These are phyloP conservation scores for Dendrocincla tyrannina DNA, from an alignment of 2,797 vertebrate species.

Conservation along the genomic window DNA sequence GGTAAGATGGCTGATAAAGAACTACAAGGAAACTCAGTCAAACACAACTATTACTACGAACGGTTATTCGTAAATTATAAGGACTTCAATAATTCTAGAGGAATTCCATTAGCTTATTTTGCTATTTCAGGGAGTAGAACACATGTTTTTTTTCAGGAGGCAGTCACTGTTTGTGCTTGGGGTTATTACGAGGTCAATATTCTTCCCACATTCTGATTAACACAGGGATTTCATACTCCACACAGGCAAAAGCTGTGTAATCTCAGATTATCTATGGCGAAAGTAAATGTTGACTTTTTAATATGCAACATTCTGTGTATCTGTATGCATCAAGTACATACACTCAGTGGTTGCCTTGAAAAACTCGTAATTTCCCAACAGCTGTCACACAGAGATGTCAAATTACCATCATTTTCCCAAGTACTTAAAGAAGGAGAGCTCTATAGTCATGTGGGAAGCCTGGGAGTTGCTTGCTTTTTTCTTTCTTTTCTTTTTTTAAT, in stretches of 20 bases:
- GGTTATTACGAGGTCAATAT: constrained; percentile 35
- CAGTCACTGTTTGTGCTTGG: background rate
- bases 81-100: background rate
- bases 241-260: constrained; percentile 15
- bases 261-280: constrained; percentile 34
- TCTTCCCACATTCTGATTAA: constrained; percentile 41
- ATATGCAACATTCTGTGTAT: background rate
- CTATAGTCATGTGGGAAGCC: constrained; percentile 12
- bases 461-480: background rate
- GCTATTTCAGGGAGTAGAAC: background rate
- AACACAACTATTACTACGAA: background rate
- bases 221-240: constrained; percentile 34
- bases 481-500: background rate
- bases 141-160: background rate
- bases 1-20: background rate
- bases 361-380: constrained; percentile 45
- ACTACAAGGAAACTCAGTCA: background rate
- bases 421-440: constrained; percentile 4
- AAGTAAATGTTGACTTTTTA: constrained; percentile 41
- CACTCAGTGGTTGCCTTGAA: constrained; percentile 13
- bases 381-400: constrained; percentile 45
- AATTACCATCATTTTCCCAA: constrained; percentile 41
- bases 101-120: background rate
- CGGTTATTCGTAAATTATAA: background rate
- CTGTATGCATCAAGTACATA: constrained; percentile 8